Evolutionary conservation across 2,797 vertebrate species (phyloP), one percentile per base, ranked within the genome.

Genomic region (Chloroceryle inda): DNA sequence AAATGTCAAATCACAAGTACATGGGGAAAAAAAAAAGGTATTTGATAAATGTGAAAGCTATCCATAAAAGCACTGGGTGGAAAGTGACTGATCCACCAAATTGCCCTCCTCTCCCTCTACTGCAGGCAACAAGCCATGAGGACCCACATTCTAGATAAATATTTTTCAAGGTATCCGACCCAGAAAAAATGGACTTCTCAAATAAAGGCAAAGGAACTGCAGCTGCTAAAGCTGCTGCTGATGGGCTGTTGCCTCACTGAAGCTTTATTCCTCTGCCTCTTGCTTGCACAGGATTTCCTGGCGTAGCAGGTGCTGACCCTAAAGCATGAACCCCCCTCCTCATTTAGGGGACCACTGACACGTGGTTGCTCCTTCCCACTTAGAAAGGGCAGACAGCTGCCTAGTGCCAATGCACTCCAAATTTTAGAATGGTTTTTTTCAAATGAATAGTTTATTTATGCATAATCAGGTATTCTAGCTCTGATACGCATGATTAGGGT

Each of bases 1-100:
- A 87, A 89, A 88, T 72, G 49, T 64, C 85, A 96, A 72, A 74
- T 86, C 62, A 72, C 27, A 68, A 80, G 45, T 27, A 84, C 13
- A 4, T 6, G 15, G 35, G 8, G 23, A 2, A 4, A 42, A 55
- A 64, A 76, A 67, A 94, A 72, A 15, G 13, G 10, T 16, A 80
- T 47, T 58, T 58, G 72, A 47, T 44, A 80, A 88, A 80, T 80
- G 58, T 52, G 53, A 93, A 78, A 68, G 5, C 17, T 58, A 13
- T 14, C 45, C 22, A 22, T 75, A 79, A 75, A 85, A 83, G 68
- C 45, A 59, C 21, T 11, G 18, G n/a, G 21, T n/a, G 85, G 49
- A 78, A 77, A 74, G 52, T 13, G 26, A 26, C 27, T 38, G 24
- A 61, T 23, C 13, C 40, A 45, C 16, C 37, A 75, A 83, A 88